These are phyloP conservation scores for Drosophila sordidapex DNA, from an alignment of 2,888 invertebrate genomes.

Conservation along the genomic window DNA sequence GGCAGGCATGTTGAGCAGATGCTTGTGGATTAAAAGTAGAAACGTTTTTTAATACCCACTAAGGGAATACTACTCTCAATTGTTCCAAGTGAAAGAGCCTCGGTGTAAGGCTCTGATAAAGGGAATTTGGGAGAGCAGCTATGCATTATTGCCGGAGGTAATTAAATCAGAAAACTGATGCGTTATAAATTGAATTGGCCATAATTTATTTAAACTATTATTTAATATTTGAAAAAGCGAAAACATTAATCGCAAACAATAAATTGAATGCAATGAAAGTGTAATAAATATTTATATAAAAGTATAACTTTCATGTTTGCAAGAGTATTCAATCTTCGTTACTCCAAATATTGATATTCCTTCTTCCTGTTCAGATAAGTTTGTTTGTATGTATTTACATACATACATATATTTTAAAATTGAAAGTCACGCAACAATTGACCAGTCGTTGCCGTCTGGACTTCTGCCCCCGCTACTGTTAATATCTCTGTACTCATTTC, in stretches of 20 bases:
- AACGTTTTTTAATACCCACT: slow-evolving; percentile 36
- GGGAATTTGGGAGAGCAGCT: not conserved
- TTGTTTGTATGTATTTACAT: not conserved
- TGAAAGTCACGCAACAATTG: slow-evolving; percentile 83
- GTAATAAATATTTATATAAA: not conserved
- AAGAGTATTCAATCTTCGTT: not conserved
- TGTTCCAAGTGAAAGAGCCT: not conserved
- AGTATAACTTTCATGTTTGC: not conserved
- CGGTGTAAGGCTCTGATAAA: not conserved
- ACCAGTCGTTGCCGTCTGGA: slow-evolving; percentile 21
- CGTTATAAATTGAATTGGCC: not conserved
- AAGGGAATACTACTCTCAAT: not conserved
- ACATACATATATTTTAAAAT: slow-evolving; percentile 65
- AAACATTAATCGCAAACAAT: not conserved
- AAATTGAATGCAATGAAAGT: not conserved
- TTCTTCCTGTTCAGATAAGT: not conserved
- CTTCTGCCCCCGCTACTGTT: not conserved
- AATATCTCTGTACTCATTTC: not conserved
- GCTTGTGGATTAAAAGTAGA: slow-evolving; percentile 42
- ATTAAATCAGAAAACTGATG: not conserved
- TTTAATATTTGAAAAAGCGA: not conserved
- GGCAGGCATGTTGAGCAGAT: not conserved
- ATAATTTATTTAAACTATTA: not conserved
- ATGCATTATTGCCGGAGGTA: not conserved
- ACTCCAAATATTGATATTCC: not conserved